phyloP scores from a whole-genome alignment of 2,113 vertebrate species.

The Typhlomys cinereus region DNA sequence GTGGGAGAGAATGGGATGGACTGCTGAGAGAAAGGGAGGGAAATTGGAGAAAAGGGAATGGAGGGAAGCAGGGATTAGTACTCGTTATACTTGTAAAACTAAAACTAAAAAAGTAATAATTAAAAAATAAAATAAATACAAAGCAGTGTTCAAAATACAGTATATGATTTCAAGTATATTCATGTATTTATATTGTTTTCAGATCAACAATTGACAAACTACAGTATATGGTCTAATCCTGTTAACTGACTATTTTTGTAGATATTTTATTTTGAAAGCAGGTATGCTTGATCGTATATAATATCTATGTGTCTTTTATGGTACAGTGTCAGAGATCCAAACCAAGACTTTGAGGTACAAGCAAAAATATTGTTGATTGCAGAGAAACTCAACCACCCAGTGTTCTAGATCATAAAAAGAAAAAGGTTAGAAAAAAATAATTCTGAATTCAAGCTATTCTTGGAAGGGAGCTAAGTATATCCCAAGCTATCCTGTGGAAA shows the following conservation, averaged over 20 bases:
- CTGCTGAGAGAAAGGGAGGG: too few relatives aligned
- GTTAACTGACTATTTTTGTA: neutral
- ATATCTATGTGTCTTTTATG: neutral
- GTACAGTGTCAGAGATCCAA: neutral
- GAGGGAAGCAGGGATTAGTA: too few relatives aligned
- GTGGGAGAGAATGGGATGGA: too few relatives aligned
- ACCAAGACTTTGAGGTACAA: neutral
- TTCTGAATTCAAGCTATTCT: neutral
- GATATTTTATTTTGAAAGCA: neutral
- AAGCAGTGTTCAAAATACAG: neutral
- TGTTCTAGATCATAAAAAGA: neutral
- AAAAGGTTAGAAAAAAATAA: neutral
- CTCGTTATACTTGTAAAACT: too few relatives aligned
- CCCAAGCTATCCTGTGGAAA: neutral
- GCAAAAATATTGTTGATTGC: slow-evolving; percentile 1
- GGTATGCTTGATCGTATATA: neutral
- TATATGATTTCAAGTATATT: slow-evolving; percentile 39
- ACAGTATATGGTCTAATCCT: neutral
- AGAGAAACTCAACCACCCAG: neutral
- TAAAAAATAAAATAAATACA: neutral
- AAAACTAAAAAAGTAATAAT: too few relatives aligned
- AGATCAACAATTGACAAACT: neutral
- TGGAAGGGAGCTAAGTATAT: neutral
- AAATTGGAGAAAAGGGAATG: too few relatives aligned
- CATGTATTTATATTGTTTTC: neutral